Percentiles rank a stretch among this genome's conserved stretches.
Evolutionary conservation across 1,140 invertebrate species (phyloP).

Genomic region (Ceratitis capitata): DNA sequence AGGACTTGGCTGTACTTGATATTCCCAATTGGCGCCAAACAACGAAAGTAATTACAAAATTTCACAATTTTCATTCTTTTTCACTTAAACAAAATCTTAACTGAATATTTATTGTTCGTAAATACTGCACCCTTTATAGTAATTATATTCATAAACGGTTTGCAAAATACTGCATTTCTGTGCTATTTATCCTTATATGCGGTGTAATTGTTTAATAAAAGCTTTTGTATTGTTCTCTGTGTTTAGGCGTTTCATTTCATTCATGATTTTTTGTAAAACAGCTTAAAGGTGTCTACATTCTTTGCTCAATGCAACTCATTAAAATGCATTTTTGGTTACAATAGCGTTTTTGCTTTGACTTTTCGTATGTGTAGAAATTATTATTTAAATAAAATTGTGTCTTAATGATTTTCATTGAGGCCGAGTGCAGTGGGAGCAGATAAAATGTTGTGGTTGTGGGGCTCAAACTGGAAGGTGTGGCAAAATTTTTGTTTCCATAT

Average conservation of each 20-base stretch:
- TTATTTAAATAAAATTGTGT: conserved; percentile 14
- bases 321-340: conserved; percentile 2
- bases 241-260: conserved; percentile 6
- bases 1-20: too few relatives aligned
- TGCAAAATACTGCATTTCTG: too few relatives aligned
- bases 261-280: background rate
- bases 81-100: too few relatives aligned
- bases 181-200: background rate
- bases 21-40: too few relatives aligned
- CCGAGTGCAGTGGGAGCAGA: background rate
- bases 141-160: too few relatives aligned
- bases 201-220: background rate
- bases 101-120: too few relatives aligned
- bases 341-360: background rate
- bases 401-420: background rate
- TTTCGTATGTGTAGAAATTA: background rate
- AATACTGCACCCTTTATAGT: too few relatives aligned
- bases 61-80: too few relatives aligned
- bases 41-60: too few relatives aligned
- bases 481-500: background rate
- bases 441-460: background rate
- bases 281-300: background rate
- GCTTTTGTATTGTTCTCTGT: background rate
- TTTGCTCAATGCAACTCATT: background rate
- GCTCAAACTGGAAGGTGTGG: background rate